A percentile compares a stretch with the other conserved stretches of the same genome.
phyloP scores from a whole-genome alignment of 2,888 invertebrate species.

The Leptinotarsa rubiginosa region DNA sequence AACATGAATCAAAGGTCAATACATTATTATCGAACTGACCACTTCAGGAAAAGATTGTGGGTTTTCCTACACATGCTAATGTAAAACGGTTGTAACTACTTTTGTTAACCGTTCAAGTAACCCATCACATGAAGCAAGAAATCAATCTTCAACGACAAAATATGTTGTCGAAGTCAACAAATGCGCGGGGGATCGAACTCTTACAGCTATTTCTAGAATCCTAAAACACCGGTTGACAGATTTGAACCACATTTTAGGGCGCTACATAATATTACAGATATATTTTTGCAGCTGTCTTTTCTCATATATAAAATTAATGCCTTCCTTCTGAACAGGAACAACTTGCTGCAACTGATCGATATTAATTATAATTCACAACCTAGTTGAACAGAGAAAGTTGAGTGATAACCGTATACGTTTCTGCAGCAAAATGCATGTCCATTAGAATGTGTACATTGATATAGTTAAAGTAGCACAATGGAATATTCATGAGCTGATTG shows the following conservation, averaged over 20 bases:
- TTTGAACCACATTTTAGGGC: conserved; percentile 42
- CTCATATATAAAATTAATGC: conserved; percentile 55
- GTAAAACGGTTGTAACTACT: no score
- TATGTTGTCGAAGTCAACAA: background rate
- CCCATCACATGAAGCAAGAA: background rate
- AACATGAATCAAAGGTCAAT: no score
- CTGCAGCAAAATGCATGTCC: background rate
- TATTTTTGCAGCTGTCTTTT: conserved; percentile 53
- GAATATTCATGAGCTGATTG: conserved; percentile 13
- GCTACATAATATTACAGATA: conserved; percentile 41
- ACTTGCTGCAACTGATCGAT: conserved; percentile 15
- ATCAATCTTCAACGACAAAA: background rate
- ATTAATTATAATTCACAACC: conserved; percentile 11
- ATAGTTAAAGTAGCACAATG: background rate
- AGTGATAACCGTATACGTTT: background rate
- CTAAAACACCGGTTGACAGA: conserved; percentile 44
- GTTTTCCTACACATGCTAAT: no score
- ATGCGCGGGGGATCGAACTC: background rate
- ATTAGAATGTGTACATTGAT: conserved; percentile 10
- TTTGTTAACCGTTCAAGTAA: no score
- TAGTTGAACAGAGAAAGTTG: conserved; percentile 16
- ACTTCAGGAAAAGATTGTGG: no score
- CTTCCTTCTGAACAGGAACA: conserved; percentile 16
- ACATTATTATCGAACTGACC: no score
- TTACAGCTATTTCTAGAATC: conserved; percentile 30